These are phyloP conservation scores for Pedetes capensis DNA, from an alignment of 2,113 vertebrate genomes.

Conservation along the genomic window DNA sequence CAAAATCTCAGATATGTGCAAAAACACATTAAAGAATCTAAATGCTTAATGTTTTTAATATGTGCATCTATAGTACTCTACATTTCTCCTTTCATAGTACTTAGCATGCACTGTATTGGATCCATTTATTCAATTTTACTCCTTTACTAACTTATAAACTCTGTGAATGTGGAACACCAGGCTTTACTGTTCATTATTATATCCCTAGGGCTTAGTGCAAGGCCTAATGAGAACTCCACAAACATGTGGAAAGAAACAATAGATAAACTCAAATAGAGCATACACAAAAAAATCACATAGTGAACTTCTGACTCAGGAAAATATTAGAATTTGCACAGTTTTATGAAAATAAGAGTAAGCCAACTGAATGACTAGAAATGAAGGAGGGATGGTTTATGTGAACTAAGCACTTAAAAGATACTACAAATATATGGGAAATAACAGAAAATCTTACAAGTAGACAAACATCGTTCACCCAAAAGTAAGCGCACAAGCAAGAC, in stretches of 20 bases:
- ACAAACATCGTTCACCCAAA: neutral
- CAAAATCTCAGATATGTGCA: neutral
- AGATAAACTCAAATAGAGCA: neutral
- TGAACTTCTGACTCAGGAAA: neutral
- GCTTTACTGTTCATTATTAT: neutral
- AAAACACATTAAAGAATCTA: neutral
- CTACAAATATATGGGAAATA: neutral
- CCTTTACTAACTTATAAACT: neutral
- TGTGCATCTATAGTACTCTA: neutral
- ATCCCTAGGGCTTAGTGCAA: neutral
- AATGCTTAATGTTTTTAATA: constrained; percentile 43
- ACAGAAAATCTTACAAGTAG: neutral
- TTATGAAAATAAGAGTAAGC: neutral
- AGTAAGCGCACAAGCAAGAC: neutral
- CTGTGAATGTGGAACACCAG: neutral
- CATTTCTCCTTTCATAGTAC: neutral
- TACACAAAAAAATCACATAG: neutral
- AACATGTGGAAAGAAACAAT: neutral
- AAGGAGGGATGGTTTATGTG: neutral
- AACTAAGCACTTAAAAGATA: neutral
- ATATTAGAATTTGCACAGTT: neutral
- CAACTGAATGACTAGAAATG: neutral
- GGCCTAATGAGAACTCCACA: neutral
- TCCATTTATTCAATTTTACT: constrained; percentile 6
- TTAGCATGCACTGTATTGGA: neutral